phyloP scores from a whole-genome alignment of 2,113 vertebrate genomes.

The Perognathus longimembris region DNA sequence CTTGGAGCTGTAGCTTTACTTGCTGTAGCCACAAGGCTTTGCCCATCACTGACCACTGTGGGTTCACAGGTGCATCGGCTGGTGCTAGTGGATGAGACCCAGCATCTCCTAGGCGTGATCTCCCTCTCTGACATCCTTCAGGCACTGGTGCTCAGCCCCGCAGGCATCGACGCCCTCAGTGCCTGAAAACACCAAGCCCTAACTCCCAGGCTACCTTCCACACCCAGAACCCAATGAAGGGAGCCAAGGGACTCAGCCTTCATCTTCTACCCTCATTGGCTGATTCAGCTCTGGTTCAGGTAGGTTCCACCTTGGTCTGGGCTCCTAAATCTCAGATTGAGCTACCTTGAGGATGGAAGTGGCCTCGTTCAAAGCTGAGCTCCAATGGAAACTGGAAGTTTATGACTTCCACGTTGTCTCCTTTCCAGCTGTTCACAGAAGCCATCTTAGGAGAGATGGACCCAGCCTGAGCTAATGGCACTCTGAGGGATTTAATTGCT shows the following conservation, averaged over 20 bases:
- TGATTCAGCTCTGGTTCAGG: slow-evolving; percentile 80
- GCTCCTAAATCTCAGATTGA: not conserved
- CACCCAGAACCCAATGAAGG: not conserved
- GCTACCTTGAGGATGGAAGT: not conserved
- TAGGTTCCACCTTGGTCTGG: slow-evolving; percentile 73
- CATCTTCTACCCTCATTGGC: not conserved
- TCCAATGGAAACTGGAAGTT: not conserved
- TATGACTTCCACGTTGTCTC: not conserved
- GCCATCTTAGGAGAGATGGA: not conserved
- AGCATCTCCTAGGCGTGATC: slow-evolving; percentile 92
- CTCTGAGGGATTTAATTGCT: not conserved
- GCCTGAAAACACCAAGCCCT: slow-evolving; percentile 84
- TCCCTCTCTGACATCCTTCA: slow-evolving; percentile 98
- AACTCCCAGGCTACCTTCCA: slow-evolving; percentile 27
- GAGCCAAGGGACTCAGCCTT: not conserved
- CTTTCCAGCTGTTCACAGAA: not conserved
- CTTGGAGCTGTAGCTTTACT: not conserved
- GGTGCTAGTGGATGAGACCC: slow-evolving; percentile 94
- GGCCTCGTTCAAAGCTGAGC: not conserved
- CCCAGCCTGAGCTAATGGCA: not conserved
- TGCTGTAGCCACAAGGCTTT: not conserved
- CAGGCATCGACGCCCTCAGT: slow-evolving; percentile 94
- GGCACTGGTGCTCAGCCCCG: slow-evolving; percentile 95
- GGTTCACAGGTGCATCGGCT: slow-evolving; percentile 94
- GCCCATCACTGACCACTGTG: not conserved